A percentile compares a stretch with the other conserved stretches of the same genome.
Evolutionary conservation across 2,797 vertebrate species (phyloP).

Genomic region (Spinus olivaceus): DNA sequence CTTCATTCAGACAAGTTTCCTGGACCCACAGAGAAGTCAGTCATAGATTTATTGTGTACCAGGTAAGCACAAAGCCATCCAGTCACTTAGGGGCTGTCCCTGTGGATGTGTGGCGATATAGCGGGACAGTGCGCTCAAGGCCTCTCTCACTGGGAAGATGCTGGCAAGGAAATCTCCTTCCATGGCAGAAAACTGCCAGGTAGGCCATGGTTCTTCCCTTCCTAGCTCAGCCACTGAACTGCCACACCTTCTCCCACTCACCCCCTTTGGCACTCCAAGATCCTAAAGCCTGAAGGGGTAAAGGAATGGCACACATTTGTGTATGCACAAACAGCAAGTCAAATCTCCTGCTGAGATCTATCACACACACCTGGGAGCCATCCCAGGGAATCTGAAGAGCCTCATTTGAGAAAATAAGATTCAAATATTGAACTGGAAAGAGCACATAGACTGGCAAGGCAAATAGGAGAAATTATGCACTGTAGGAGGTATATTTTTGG

Average conservation of each 20-base stretch:
- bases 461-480: not conserved
- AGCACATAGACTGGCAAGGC: not conserved
- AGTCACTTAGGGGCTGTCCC: not conserved
- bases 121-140: accelerated
- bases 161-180: not conserved
- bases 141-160: not conserved
- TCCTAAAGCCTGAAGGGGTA: not conserved
- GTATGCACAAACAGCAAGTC: accelerated
- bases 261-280: accelerated
- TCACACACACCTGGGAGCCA: accelerated
- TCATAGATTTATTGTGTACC: accelerated
- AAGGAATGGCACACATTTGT: accelerated
- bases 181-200: not conserved
- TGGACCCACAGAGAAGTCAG: not conserved
- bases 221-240: not conserved
- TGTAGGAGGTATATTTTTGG: not conserved
- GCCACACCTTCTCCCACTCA: accelerated
- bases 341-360: not conserved
- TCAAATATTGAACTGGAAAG: not conserved
- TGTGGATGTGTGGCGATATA: accelerated
- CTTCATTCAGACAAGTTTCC: not conserved
- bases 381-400: not conserved
- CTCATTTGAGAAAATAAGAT: not conserved
- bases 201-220: not conserved
- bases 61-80: not conserved